Base-by-base conservation (phyloP, 2,113 vertebrate genomes). In the Clarias gariepinus region DNA sequence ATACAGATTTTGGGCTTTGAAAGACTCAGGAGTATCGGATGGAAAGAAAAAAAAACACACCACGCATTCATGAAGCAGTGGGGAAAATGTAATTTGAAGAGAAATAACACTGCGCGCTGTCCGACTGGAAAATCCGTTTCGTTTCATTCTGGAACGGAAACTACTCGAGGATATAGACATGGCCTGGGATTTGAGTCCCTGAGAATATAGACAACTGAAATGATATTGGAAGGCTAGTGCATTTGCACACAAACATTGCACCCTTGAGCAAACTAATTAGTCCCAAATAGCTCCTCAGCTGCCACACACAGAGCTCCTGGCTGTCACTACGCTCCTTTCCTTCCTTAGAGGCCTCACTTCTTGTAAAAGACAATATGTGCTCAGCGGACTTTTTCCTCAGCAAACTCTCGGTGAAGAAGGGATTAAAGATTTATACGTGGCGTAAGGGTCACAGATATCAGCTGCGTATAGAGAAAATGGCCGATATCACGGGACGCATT, bases 211-310 rank as follows among this genome's bases (percentile, higher is more conserved):
- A 33, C n/a, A 16, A 30, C 61, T 68, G 61, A 47, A 52, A 55
- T 28, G 55, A n/a, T 64, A 25, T 33, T 47, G 36, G 16, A 85
- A 13, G 36, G n/a, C 74, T 84, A 53, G 30, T 3, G 4, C 57
- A 13, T 80, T 60, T 80, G 77, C 77, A 80, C 77, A 79, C 77
- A 80, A 60, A 77, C 83, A 63, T 52, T 77, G 83, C 10, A n/a
- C 71, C 71, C 68, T 61, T 84, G 53, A 84, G 69, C 83, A 84
- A 74, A 74, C 83, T 76, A 84, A 71, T 74, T 84, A 84, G 55
- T 73, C 71, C 68, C 69, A 53, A 85, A 61, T 23, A 47, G 30
- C 58, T 85, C 60, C 73, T 78, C 18, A 30, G 73, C 23, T 25
- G 73, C 73, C 5, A 85, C 12, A 64, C 68, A 74, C 9, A 13